These are phyloP conservation scores for Aphelenchoides fujianensis DNA, from an alignment of 1,140 invertebrate genomes.

Conservation along the genomic window DNA sequence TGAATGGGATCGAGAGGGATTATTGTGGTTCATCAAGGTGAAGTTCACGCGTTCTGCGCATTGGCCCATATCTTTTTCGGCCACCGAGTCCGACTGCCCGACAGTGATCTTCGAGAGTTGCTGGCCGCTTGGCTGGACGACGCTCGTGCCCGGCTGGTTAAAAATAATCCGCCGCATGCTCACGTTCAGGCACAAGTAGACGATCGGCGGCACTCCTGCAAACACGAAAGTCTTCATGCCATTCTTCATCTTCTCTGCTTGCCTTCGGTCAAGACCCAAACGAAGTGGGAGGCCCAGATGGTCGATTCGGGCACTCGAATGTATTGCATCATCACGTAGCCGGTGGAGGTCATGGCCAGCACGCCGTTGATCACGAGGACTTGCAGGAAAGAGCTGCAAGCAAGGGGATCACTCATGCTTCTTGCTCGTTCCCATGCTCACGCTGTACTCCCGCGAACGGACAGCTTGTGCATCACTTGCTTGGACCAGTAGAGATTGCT, in stretches of 20 bases:
- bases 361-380: neutral
- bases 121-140: neutral
- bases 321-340: neutral
- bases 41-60: too few species aligned
- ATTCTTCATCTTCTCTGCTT: neutral
- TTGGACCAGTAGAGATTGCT: neutral
- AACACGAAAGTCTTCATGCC: neutral
- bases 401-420: too few species aligned
- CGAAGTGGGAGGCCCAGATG: neutral
- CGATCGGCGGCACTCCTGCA: neutral
- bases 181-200: neutral
- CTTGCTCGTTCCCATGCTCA: neutral
- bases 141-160: neutral
- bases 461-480: neutral
- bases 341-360: neutral
- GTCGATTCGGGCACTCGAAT: neutral
- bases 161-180: neutral
- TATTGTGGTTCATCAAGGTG: too few species aligned
- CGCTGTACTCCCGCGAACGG: neutral
- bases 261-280: neutral
- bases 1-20: too few species aligned
- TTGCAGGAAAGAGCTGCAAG: constrained; percentile 7
- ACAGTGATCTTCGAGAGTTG: too few species aligned
- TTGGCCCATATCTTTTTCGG: too few species aligned
- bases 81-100: too few species aligned